A percentile compares a stretch with the other conserved stretches of the same genome.
These are phyloP conservation scores for Diplolepis rosae DNA, from an alignment of 2,888 invertebrate genomes.

Conservation along the genomic window DNA sequence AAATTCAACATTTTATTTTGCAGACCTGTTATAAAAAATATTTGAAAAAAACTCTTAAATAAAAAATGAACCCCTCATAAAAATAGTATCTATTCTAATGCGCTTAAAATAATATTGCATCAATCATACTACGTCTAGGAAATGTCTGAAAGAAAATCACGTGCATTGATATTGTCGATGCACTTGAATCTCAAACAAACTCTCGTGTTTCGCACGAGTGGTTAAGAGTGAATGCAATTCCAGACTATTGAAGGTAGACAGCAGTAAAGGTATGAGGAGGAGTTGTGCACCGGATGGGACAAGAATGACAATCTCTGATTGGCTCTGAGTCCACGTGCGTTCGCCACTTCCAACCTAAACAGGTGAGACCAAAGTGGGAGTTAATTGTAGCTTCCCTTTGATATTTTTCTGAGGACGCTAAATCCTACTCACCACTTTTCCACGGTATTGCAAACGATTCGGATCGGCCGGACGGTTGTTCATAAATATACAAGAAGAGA, in stretches of 20 bases:
- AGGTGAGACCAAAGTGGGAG: conserved; percentile 10
- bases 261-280: not conserved
- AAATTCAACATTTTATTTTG: no score
- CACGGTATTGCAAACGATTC: conserved; percentile 60
- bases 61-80: no score
- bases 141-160: not conserved
- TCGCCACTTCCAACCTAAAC: conserved; percentile 14
- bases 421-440: conserved; percentile 63
- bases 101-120: not conserved
- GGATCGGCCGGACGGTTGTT: conserved; percentile 39
- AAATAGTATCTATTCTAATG: no score
- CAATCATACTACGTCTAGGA: not conserved
- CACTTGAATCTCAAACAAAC: not conserved
- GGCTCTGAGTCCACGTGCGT: conserved; percentile 61
- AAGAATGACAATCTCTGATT: conserved; percentile 47
- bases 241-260: not conserved
- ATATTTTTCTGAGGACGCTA: conserved; percentile 64
- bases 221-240: not conserved
- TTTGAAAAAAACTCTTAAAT: no score
- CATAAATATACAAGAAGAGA: not conserved
- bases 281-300: conserved; percentile 1
- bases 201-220: conserved; percentile 14
- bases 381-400: conserved; percentile 35
- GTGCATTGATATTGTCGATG: not conserved
- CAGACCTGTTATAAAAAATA: no score